These are phyloP conservation scores for Anabacerthia variegaticeps DNA, from an alignment of 2,797 vertebrate species.

Conservation along the genomic window DNA sequence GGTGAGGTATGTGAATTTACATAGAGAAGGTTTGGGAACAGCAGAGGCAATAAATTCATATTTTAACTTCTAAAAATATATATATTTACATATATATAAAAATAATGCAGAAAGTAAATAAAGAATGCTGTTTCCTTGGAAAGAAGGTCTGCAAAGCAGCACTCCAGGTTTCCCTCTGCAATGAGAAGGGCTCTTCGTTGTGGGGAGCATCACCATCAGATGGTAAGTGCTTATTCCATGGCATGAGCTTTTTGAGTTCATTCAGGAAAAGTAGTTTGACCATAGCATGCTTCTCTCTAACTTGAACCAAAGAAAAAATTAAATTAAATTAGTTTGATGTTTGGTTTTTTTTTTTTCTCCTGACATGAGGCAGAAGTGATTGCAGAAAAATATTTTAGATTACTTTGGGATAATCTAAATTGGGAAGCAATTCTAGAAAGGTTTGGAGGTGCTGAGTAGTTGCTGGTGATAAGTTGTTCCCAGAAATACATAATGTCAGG, in stretches of 20 bases:
- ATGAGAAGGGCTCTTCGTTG: not conserved
- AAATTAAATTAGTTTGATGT: not conserved
- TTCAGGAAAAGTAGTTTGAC: not conserved
- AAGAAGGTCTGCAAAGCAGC: not conserved
- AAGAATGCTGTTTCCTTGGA: not conserved
- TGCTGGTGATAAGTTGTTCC: not conserved
- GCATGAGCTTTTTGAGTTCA: not conserved
- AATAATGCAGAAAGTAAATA: not conserved
- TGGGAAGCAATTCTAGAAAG: not conserved
- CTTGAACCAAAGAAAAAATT: not conserved
- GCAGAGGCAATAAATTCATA: not conserved
- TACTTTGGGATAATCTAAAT: not conserved
- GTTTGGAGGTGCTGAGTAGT: not conserved
- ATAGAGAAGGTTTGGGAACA: not conserved
- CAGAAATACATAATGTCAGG: not conserved
- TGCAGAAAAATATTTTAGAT: not conserved
- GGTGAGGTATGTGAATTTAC: not conserved
- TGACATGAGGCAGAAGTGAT: not conserved
- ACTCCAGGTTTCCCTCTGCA: not conserved
- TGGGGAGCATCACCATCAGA: fast-evolving
- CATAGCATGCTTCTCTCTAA: not conserved
- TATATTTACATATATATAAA: not conserved
- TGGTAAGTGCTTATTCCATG: not conserved
- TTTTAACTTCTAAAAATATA: not conserved
- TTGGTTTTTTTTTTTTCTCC: not conserved